Base-by-base conservation (phyloP, 2,888 invertebrate species). In the Trachelus troglodyta region DNA sequence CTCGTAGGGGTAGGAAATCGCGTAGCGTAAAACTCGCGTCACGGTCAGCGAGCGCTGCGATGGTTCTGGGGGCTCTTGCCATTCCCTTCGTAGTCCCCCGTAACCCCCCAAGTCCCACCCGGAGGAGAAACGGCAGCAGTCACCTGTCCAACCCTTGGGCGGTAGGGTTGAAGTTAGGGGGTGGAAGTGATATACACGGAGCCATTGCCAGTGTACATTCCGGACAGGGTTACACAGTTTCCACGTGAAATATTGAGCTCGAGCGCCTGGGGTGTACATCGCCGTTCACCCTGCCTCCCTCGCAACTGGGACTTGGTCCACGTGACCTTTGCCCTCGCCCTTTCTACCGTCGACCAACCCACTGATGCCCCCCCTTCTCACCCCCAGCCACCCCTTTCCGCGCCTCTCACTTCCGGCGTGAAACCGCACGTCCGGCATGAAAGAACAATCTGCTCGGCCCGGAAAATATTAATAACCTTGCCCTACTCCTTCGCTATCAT, bases 91-190 rank as follows among this genome's bases (percentile, higher is more conserved):
- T 12, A 37, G 12, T 15, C 40, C 31, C 40, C 40, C 12, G 15
- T 40, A 4, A 15, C 40, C 40, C 40, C 40, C 40, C 40, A 40
- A 6, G 40, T 80, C 79, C 81, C 78, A 78, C 78, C 75, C 78
- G 74, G 86, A 83, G 86, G 78, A 76, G 76, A 56, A 75, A 74
- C 34, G 73, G 75, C 40, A 69, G 78, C 75, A 75, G 81, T 79
- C 73, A 79, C 81, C 85, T 40, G 85, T 12, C 40, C 40, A 15
- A 40, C 40, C 40, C 40, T 40, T 85, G 85, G 84, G 86, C 83
- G 86, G 87, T 69, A 76, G 74, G 79, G 68, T 74, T 87, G 89
- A 92, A 90, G 92, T 92, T 92, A 92, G 81, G 78, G 81, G 84
- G 82, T 83, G 75, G 83, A 82, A 83, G 84, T 85, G 85, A 85